These are phyloP conservation scores for Carassius auratus DNA, from an alignment of 2,113 vertebrate genomes.

Conservation along the genomic window DNA sequence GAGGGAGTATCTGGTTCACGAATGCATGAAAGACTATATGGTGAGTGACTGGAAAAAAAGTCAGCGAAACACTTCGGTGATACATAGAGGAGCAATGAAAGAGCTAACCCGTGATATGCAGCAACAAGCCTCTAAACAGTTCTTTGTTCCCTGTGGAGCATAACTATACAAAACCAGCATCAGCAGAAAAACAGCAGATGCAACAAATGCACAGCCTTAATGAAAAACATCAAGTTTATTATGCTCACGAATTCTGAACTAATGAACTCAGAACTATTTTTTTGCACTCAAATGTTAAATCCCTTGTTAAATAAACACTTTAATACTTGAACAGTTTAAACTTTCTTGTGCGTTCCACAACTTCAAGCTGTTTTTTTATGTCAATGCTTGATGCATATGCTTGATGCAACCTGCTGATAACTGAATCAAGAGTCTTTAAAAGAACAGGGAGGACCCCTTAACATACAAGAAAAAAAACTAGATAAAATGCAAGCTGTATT, in stretches of 20 bases:
- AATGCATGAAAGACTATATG: neutral
- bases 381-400: neutral
- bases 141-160: conserved; percentile 27
- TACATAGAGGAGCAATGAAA: conserved; percentile 22
- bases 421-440: conserved; percentile 16
- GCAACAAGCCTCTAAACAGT: conserved; percentile 15
- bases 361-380: neutral
- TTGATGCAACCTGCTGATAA: conserved; percentile 24
- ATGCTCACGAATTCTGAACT: neutral
- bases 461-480: conserved; percentile 25
- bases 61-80: neutral
- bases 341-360: neutral
- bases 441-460: conserved; percentile 41
- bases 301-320: neutral
- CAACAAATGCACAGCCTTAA: neutral
- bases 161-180: conserved; percentile 43
- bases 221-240: neutral
- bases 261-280: neutral
- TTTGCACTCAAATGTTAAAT: neutral
- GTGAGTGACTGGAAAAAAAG: neutral
- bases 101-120: conserved; percentile 20
- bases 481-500: conserved; percentile 39
- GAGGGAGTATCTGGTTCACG: neutral
- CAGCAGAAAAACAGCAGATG: conserved; percentile 36
- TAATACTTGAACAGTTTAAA: neutral